Conservation (phyloP, 30 jellyfish, hydroid and myxozoan genomes). For the Pseudorhiza aurosa region DNA sequence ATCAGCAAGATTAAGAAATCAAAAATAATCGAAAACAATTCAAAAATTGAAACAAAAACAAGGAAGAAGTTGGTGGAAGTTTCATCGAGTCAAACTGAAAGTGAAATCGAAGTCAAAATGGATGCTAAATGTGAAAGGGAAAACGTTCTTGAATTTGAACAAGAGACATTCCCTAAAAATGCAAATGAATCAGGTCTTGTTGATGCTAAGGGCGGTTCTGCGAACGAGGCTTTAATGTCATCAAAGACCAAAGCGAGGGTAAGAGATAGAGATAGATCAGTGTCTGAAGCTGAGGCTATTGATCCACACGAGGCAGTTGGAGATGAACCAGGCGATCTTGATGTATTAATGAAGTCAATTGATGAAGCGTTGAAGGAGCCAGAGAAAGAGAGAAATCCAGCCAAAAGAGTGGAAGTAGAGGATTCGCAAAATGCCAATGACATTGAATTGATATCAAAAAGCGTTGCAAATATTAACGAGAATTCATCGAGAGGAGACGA, state of each 20-base stretch:
- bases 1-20: background rate
- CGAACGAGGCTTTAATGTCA: too few species aligned
- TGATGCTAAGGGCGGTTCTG: too few species aligned
- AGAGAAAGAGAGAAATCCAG: background rate
- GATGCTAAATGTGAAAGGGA: background rate
- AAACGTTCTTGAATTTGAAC: too few species aligned
- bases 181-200: too few species aligned
- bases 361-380: conserved; percentile 42
- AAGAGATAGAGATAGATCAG: background rate
- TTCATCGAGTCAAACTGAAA: conserved; percentile 55
- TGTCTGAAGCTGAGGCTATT: background rate
- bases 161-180: too few species aligned
- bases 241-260: too few species aligned
- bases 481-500: background rate
- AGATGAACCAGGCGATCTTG: background rate
- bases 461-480: background rate
- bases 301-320: background rate
- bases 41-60: conserved; percentile 32
- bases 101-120: conserved; percentile 34
- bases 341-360: conserved; percentile 16
- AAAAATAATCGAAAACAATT: background rate
- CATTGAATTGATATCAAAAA: too few species aligned
- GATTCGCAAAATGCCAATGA: too few species aligned
- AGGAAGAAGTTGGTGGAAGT: conserved; percentile 31
- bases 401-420: too few species aligned